A percentile compares a stretch with the other conserved stretches of the same genome.
Evolutionary conservation across 35 echinoderm and acorn worm genomes (phyloP).

Genomic region (Acanthaster planci): DNA sequence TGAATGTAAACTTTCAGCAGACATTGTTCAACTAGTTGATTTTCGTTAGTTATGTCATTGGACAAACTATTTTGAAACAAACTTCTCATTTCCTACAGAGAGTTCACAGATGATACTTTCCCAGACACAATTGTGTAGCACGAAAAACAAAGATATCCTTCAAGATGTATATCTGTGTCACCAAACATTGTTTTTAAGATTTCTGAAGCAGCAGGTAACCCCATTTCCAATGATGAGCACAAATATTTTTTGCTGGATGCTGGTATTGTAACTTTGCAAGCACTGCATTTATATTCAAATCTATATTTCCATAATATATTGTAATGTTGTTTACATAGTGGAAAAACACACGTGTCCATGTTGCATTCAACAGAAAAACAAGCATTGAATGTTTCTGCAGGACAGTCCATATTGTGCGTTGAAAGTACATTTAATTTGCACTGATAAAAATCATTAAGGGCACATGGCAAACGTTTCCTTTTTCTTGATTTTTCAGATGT

Average conservation of each 20-base stretch:
- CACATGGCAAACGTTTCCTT: neutral
- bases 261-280: neutral
- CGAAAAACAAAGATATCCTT: neutral
- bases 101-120: neutral
- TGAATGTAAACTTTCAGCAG: neutral
- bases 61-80: neutral
- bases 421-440: neutral
- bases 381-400: neutral
- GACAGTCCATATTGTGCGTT: neutral
- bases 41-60: neutral
- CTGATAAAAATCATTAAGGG: neutral
- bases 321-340: slow-evolving; percentile 22
- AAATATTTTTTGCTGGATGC: neutral
- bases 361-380: slow-evolving; percentile 5
- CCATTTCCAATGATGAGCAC: neutral
- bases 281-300: neutral
- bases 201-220: neutral
- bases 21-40: neutral
- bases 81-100: neutral
- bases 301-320: neutral
- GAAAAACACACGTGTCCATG: neutral
- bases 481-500: neutral
- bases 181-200: neutral
- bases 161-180: neutral
- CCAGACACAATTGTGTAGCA: neutral